A percentile compares a stretch with the other conserved stretches of the same genome.
Evolutionary conservation across 2,113 vertebrate genomes (phyloP).

Genomic region (Riparia riparia): DNA sequence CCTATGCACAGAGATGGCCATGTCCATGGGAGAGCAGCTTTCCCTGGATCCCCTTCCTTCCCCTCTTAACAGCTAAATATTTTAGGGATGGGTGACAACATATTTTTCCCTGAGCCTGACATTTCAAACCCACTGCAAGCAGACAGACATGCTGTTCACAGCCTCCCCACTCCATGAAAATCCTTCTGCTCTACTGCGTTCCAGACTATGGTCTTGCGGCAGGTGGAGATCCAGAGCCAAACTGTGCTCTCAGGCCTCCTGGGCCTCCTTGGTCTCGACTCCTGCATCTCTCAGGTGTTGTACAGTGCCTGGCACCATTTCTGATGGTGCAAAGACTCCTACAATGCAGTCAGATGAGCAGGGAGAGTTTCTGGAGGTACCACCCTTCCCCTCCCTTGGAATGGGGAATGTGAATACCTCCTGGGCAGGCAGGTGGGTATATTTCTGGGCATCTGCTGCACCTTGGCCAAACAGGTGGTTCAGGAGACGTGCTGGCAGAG

Average conservation of each 20-base stretch:
- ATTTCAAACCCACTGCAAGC: neutral
- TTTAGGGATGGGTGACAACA: neutral
- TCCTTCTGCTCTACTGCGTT: neutral
- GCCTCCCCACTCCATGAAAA: neutral
- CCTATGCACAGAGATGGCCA: neutral
- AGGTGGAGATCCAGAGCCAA: neutral
- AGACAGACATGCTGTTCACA: neutral
- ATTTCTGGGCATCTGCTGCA: neutral
- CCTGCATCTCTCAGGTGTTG: accelerated
- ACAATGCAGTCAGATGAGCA: accelerated
- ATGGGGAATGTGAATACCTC: neutral
- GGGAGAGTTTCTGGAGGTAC: neutral
- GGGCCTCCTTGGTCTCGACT: neutral
- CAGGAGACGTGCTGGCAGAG: neutral
- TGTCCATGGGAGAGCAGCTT: neutral
- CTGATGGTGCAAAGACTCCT: neutral
- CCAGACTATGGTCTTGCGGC: neutral
- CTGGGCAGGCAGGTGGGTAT: neutral
- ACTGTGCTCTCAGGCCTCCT: neutral
- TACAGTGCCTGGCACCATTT: neutral
- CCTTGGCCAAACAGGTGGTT: neutral
- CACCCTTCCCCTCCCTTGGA: neutral
- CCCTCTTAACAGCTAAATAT: neutral
- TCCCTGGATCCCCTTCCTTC: neutral
- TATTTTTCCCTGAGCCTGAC: neutral